Evolutionary conservation across 2,888 invertebrate species (phyloP), one percentile per base, ranked within the genome.

Genomic region (Deilephila porcellus): DNA sequence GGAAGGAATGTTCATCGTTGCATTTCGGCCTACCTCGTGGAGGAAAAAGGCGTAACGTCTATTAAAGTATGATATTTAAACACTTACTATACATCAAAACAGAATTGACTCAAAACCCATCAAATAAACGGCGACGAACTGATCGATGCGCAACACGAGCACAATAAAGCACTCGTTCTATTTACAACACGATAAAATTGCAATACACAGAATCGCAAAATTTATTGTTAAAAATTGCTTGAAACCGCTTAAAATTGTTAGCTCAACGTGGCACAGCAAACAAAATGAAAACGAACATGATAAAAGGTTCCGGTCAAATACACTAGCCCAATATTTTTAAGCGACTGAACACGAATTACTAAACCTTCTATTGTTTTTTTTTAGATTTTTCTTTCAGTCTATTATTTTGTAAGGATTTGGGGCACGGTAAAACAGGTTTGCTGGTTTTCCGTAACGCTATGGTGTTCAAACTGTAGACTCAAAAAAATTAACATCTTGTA

Each of bases 231-330:
- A 74, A 76, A 79, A 73, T 71, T 71, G 74, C 75, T 78, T 73
- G 70, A 73, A 76, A 77, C 76, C 76, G 74, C 72, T 77, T 73
- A 73, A 81, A 79, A 76, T 76, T 76, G 76, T 77, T 78, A 77
- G 75, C 71, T 75, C 73, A 71, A 74, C 73, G 19, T 59, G 74
- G 70, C 74, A 72, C 72, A 45, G 74, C 76, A 75, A 75, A 74
- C 74, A 75, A 78, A 79, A 80, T 75, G 73, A 73, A 78, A 76
- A 71, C 71, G 67, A 75, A 75, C 75, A 71, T 74, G 75, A 72
- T 78, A 78, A 79, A 78, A 79, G 75, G 67, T 56, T 73, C 56
- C 74, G 63, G 75, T 71, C 63, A 71, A 73, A 75, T 73, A 60
- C 29, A 63, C 59, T 67, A 7, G 45, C 25, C 45, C 67, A 67